phyloP scores from a whole-genome alignment of 2,888 invertebrate genomes.

The Agrochola circellaris region DNA sequence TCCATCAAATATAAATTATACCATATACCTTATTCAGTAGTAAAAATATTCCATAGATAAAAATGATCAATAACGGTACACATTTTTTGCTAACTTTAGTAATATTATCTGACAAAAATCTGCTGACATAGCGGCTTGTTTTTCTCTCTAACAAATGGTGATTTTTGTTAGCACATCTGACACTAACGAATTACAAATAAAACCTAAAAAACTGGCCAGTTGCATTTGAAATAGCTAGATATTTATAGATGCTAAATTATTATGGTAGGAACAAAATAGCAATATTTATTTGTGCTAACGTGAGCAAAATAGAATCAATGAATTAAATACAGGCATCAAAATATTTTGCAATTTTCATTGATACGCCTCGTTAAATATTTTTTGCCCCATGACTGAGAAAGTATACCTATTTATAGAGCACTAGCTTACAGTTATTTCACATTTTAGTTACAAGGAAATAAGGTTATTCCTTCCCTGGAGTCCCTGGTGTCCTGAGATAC shows the following conservation, averaged over 20 bases:
- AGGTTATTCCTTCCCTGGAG: too few relatives aligned
- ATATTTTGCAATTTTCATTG: neutral
- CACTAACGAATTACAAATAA: slow-evolving; percentile 56
- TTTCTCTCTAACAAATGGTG: neutral
- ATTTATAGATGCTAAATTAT: neutral
- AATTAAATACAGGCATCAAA: neutral
- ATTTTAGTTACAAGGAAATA: too few relatives aligned
- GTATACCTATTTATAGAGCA: neutral
- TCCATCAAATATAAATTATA: neutral
- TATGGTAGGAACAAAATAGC: neutral
- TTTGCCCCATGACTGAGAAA: too few relatives aligned
- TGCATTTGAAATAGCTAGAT: slow-evolving; percentile 25
- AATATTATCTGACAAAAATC: neutral
- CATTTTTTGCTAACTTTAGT: neutral
- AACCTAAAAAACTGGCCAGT: slow-evolving; percentile 12
- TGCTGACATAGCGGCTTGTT: neutral
- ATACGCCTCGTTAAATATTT: neutral
- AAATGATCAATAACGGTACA: neutral
- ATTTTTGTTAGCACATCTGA: slow-evolving; percentile 26
- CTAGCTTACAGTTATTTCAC: neutral
- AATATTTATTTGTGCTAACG: neutral
- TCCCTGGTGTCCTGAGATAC: too few relatives aligned
- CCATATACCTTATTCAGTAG: neutral
- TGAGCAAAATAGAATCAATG: neutral
- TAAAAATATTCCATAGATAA: neutral